Evolutionary conservation across 92 coral and sea anemone genomes (phyloP), one percentile per base, ranked within the genome.

Genomic region (Zoanthus sociatus): DNA sequence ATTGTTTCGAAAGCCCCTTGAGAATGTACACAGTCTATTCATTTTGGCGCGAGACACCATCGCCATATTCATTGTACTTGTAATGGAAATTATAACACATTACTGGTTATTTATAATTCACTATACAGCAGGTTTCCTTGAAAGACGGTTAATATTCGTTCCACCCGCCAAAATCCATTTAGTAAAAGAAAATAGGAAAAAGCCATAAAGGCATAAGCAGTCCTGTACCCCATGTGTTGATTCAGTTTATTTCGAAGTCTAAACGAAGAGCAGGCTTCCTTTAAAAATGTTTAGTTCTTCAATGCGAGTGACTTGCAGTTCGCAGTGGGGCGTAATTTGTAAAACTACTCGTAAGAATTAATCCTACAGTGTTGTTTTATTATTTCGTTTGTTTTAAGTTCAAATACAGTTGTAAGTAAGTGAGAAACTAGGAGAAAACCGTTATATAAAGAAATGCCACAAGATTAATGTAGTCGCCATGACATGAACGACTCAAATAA

Each of bases 241-340:
- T 71, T 67, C 69, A 63, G 21, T 48, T 21, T 14, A 48, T 60
- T 31, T 78, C 58, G 83, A 78, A 78, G 71, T 20, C 66, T 45
- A 63, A 45, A 20, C 18, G 74, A 31, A 81, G 58, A 12, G 66
- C 75, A 47, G 50, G 85, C 61, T 30, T 66, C 58, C n/a, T 61
- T 9, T 20, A 44, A 37, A 45, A 3, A 21, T 42, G 55, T 81
- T 66, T 45, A 66, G 56, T 64, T 66, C 75, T 61, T 79, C 42
- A 37, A 37, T 37, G 73, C 63, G 73, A 79, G 68, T 66, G 37
- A 66, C 88, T 68, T 69, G 76, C 69, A 47, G n/a, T 20, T 82
- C 91, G 74, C 93, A 90, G 93, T 90, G 78, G 93, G 93, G 93
- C 71, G 93, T 88, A 87, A 90, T 90, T 87, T 86, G 76, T 79